These are phyloP conservation scores for Nephrotoma appendiculata DNA, from an alignment of 2,888 invertebrate genomes.

Conservation along the genomic window DNA sequence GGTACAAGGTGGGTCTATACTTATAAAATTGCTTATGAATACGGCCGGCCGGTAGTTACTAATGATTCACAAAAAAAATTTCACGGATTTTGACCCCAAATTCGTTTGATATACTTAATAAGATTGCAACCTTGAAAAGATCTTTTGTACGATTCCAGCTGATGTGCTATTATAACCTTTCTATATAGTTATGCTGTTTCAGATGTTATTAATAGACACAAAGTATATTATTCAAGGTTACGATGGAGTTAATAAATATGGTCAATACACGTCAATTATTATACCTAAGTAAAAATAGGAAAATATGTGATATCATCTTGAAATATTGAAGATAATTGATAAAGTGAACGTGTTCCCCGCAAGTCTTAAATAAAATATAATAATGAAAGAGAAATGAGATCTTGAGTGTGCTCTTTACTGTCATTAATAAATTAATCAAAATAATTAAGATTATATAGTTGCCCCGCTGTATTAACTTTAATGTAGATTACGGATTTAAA, in stretches of 20 bases:
- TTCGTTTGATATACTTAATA: too few relatives aligned
- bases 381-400: too few relatives aligned
- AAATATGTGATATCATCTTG: too few relatives aligned
- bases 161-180: neutral
- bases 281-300: neutral
- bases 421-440: neutral
- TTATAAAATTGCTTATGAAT: neutral
- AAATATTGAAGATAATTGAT: too few relatives aligned
- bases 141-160: neutral
- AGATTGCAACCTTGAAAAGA: neutral
- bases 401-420: neutral
- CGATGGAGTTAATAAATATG: neutral
- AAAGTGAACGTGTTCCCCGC: too few relatives aligned
- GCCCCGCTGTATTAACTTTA: too few relatives aligned
- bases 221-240: neutral
- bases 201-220: neutral
- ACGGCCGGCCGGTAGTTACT: too few relatives aligned
- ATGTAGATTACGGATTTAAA: too few relatives aligned
- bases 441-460: neutral
- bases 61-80: too few relatives aligned
- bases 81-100: too few relatives aligned
- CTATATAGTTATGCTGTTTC: neutral
- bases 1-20: constrained; percentile 26
- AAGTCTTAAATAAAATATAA: too few relatives aligned
- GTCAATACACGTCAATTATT: neutral